phyloP scores from a whole-genome alignment of 2,797 vertebrate species.

The Enteromius treurensis region DNA sequence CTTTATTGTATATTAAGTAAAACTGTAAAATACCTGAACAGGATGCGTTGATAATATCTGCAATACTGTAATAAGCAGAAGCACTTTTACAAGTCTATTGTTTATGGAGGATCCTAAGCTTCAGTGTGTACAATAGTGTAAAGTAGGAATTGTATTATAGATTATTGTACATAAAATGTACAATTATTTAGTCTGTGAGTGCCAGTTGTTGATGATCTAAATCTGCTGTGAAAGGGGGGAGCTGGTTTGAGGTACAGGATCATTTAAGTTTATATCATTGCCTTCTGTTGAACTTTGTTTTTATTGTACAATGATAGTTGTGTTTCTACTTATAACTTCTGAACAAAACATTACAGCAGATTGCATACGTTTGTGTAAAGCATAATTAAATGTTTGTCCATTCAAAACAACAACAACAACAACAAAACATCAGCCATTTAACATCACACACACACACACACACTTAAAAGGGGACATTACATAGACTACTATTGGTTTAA shows the following conservation, averaged over 20 bases:
- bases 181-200: not conserved
- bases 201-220: not conserved
- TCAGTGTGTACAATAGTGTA: not conserved
- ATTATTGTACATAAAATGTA: not conserved
- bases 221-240: not conserved
- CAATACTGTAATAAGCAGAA: not conserved
- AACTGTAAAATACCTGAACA: not conserved
- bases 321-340: not conserved
- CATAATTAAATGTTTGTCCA: not conserved
- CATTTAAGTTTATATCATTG: too few relatives aligned
- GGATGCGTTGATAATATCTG: too few relatives aligned
- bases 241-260: not conserved
- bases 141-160: not conserved
- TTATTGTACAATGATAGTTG: not conserved
- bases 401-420: too few relatives aligned
- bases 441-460: too few relatives aligned
- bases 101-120: not conserved
- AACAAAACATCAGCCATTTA: too few relatives aligned
- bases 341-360: not conserved
- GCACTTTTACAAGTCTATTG: not conserved
- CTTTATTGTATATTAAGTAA: fast-evolving
- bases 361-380: not conserved
- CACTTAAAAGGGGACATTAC: too few relatives aligned
- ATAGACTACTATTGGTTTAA: too few relatives aligned
- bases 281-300: not conserved